A percentile compares a stretch with the other conserved stretches of the same genome.
phyloP scores from a whole-genome alignment of 1,140 invertebrate species.

The Sesamia nonagrioides region DNA sequence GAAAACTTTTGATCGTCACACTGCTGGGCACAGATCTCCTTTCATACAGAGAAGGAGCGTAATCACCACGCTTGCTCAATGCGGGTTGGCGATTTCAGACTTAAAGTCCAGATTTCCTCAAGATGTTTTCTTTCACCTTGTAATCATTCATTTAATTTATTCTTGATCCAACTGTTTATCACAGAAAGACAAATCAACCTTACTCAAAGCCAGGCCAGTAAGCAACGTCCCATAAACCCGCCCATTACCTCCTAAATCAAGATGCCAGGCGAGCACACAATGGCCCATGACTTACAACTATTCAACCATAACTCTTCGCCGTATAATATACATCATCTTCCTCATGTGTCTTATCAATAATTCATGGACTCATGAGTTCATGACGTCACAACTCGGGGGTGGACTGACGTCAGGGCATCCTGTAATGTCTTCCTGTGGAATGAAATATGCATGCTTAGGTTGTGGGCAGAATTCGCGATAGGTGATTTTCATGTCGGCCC shows the following conservation, averaged over 20 bases:
- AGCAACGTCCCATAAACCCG: not conserved
- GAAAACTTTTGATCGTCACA: no score
- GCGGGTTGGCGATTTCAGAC: no score
- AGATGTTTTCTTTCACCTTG: no score
- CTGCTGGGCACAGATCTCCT: no score
- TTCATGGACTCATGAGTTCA: slow-evolving; percentile 24
- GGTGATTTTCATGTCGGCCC: not conserved
- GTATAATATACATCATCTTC: not conserved
- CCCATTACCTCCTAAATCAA: not conserved
- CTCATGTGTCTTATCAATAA: slow-evolving; percentile 27
- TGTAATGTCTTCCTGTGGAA: slow-evolving; percentile 33
- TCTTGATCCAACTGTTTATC: not conserved
- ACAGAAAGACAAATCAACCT: not conserved
- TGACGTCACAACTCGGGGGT: slow-evolving; percentile 42
- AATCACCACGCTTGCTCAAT: no score
- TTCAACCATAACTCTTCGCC: slow-evolving; percentile 2
- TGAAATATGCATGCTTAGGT: slow-evolving; percentile 45
- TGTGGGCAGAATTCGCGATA: slow-evolving; percentile 18
- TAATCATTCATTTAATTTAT: no score
- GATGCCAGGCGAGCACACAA: not conserved
- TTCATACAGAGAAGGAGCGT: no score
- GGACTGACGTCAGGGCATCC: slow-evolving; percentile 43
- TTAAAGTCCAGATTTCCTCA: no score
- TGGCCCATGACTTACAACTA: slow-evolving; percentile 15
- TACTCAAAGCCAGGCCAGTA: not conserved